Percentiles rank a stretch among this genome's conserved stretches.
These are phyloP conservation scores for Drosophila neocordata DNA, from an alignment of 1,140 invertebrate species.

Conservation along the genomic window DNA sequence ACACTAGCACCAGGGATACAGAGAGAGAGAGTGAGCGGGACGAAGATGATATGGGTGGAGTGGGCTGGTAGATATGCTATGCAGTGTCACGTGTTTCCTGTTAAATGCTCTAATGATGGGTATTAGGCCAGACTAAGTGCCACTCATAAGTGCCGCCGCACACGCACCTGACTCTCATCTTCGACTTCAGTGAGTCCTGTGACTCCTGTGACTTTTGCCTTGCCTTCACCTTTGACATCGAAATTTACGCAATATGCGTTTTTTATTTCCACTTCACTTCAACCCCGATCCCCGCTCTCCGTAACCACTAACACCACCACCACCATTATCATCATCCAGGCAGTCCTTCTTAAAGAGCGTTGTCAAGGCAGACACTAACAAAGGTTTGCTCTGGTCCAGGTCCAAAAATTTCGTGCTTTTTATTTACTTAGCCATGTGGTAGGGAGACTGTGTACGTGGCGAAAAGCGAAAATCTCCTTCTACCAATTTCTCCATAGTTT, in stretches of 20 bases:
- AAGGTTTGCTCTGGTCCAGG: constrained; percentile 23
- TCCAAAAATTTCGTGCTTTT: constrained; percentile 21
- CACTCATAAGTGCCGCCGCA: constrained; percentile 75
- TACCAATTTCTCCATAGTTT: constrained; percentile 33
- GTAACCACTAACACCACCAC: not conserved
- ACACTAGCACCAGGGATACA: not conserved
- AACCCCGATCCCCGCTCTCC: not conserved
- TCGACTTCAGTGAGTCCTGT: constrained; percentile 6
- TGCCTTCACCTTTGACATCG: constrained; percentile 60
- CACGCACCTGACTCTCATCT: constrained; percentile 63
- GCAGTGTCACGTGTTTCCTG: constrained; percentile 76
- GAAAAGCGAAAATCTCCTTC: constrained; percentile 15
- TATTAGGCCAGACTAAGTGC: constrained; percentile 78
- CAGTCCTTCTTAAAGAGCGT: constrained; percentile 11
- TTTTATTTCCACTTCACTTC: constrained; percentile 51
- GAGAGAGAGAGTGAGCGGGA: not conserved
- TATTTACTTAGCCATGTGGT: constrained; percentile 35
- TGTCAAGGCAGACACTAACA: constrained; percentile 18
- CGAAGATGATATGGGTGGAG: not conserved
- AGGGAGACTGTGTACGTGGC: constrained; percentile 39
- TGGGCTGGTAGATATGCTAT: constrained; percentile 28
- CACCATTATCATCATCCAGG: constrained; percentile 23
- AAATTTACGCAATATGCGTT: constrained; percentile 78
- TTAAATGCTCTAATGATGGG: constrained; percentile 81
- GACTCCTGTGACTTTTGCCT: constrained; percentile 42